These are phyloP conservation scores for Drosophila dives DNA, from an alignment of 2,888 invertebrate species.

Conservation along the genomic window DNA sequence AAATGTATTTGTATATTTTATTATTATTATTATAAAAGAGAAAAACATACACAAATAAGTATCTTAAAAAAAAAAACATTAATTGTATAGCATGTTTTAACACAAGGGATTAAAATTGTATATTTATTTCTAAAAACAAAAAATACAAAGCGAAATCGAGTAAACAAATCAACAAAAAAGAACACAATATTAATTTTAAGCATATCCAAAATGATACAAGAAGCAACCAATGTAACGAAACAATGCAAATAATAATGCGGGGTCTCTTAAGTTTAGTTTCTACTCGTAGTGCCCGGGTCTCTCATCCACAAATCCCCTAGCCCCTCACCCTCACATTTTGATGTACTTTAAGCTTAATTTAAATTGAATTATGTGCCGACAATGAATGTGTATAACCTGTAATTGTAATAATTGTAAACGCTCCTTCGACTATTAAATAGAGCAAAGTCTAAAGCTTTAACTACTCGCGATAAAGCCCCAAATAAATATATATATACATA, in stretches of 20 bases:
- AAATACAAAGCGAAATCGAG: slow-evolving; percentile 6
- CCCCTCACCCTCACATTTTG: slow-evolving; percentile 11
- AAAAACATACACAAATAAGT: slow-evolving; percentile 10
- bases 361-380: slow-evolving; percentile 36
- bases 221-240: slow-evolving; percentile 54
- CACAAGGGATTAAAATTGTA: slow-evolving; percentile 82
- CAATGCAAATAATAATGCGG: slow-evolving; percentile 52
- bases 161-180: slow-evolving; percentile 23
- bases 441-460: slow-evolving; percentile 68
- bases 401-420: slow-evolving; percentile 47
- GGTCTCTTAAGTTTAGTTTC: slow-evolving; percentile 53
- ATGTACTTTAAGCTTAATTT: slow-evolving; percentile 39
- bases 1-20: slow-evolving; percentile 27
- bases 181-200: slow-evolving; percentile 46
- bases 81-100: slow-evolving; percentile 60
- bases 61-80: slow-evolving; percentile 13
- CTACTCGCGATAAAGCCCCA: slow-evolving; percentile 25
- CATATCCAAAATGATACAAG: slow-evolving; percentile 28
- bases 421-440: slow-evolving; percentile 40
- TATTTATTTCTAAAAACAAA: slow-evolving; percentile 61
- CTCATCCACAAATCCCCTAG: slow-evolving; percentile 5
- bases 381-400: slow-evolving; percentile 52
- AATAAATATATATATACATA: slow-evolving; percentile 15
- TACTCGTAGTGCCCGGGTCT: slow-evolving; percentile 19
- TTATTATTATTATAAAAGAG: background rate